phyloP scores from a whole-genome alignment of 1,140 invertebrate genomes.

The Diachasma alloeum region DNA sequence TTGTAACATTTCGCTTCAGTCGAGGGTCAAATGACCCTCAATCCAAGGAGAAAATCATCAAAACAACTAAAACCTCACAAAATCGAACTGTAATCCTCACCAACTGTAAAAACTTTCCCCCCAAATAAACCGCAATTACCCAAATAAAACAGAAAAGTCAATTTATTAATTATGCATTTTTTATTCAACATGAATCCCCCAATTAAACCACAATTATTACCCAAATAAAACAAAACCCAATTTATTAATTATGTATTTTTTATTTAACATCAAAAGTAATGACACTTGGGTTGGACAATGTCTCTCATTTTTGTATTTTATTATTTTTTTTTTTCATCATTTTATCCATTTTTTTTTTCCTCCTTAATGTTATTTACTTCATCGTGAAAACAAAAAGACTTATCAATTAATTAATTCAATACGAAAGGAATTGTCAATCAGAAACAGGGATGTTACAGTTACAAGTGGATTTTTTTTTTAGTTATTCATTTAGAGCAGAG shows the following conservation, averaged over 20 bases:
- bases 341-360: slow-evolving; percentile 44
- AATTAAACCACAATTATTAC: too few species aligned
- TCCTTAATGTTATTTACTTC: slow-evolving; percentile 25
- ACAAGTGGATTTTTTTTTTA: slow-evolving; percentile 39
- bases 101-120: too few species aligned
- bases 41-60: too few species aligned
- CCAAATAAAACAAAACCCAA: background rate
- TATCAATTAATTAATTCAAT: slow-evolving; percentile 53
- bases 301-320: slow-evolving; percentile 54
- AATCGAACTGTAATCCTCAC: too few species aligned
- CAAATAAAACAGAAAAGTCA: too few species aligned
- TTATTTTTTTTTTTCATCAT: background rate
- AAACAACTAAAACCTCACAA: too few species aligned
- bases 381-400: slow-evolving; percentile 57
- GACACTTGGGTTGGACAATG: slow-evolving; percentile 64
- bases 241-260: slow-evolving; percentile 63
- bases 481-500: slow-evolving; percentile 21
- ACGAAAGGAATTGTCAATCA: slow-evolving; percentile 58
- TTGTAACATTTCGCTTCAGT: too few species aligned
- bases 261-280: slow-evolving; percentile 66
- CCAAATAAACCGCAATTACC: too few species aligned
- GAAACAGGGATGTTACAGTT: slow-evolving; percentile 49
- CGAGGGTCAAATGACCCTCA: too few species aligned
- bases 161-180: too few species aligned
- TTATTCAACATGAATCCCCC: too few species aligned